A percentile compares a stretch with the other conserved stretches of the same genome.
These are phyloP conservation scores for Nasonia oneida DNA, from an alignment of 2,888 invertebrate species.

Conservation along the genomic window DNA sequence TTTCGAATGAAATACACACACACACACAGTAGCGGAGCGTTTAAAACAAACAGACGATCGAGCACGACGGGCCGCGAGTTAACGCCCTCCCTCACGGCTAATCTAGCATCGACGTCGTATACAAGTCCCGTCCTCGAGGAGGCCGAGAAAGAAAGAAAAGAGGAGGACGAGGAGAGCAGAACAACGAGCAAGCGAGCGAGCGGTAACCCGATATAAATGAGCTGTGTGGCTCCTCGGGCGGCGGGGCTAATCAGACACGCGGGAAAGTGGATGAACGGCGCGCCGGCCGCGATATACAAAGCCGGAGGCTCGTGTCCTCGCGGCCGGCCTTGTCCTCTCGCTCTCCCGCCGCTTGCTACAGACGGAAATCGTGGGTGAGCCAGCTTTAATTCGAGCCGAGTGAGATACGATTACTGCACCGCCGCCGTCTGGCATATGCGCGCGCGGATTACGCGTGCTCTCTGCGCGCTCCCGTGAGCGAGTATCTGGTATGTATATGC, in stretches of 20 bases:
- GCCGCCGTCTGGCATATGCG: not conserved
- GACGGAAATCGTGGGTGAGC: slow-evolving; percentile 47
- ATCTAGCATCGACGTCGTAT: slow-evolving; percentile 33
- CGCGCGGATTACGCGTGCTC: slow-evolving; percentile 25
- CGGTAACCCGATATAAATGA: slow-evolving; percentile 29
- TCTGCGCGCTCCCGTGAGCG: not conserved
- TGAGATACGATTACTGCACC: slow-evolving; percentile 7
- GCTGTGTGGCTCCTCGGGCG: slow-evolving; percentile 9
- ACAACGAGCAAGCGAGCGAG: not conserved
- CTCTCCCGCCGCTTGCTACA: not conserved
- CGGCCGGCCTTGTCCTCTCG: slow-evolving; percentile 24
- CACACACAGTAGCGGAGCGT: not conserved
- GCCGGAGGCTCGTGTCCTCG: slow-evolving; percentile 22
- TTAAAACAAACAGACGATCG: not conserved
- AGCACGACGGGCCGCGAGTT: not conserved
- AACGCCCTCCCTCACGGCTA: slow-evolving; percentile 14
- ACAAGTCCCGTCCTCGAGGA: not conserved
- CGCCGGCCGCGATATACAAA: slow-evolving; percentile 27
- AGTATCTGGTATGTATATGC: not conserved
- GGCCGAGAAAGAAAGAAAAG: not conserved
- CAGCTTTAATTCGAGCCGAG: slow-evolving; percentile 58
- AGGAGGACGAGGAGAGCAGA: not conserved
- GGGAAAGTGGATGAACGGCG: slow-evolving; percentile 24
- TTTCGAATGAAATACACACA: not conserved
- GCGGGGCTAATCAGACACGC: slow-evolving; percentile 43